These are phyloP conservation scores for Leiothrix lutea DNA, from an alignment of 2,113 vertebrate genomes.

Conservation along the genomic window DNA sequence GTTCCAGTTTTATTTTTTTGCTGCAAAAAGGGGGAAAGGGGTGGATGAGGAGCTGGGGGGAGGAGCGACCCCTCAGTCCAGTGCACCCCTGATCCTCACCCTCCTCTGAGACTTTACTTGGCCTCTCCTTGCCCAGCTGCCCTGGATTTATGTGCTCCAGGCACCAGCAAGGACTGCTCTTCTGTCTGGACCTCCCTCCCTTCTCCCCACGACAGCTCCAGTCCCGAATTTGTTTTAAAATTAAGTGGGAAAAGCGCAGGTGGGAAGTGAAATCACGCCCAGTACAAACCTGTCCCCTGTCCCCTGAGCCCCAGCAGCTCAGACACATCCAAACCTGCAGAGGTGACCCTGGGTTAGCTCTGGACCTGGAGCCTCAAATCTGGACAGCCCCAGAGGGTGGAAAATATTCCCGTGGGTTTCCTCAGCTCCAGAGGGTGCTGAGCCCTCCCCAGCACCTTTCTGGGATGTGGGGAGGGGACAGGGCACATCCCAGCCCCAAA, in stretches of 20 bases:
- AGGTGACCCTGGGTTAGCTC: not conserved
- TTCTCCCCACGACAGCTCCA: not conserved
- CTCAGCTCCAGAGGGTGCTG: not conserved
- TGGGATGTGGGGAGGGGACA: not conserved
- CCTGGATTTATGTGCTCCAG: rapidly evolving
- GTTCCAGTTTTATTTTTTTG: not conserved
- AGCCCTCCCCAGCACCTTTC: not conserved
- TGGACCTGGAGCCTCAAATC: not conserved
- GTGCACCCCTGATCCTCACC: not conserved
- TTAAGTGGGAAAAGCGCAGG: rapidly evolving
- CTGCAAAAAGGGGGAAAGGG: rapidly evolving
- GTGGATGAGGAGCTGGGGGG: not conserved
- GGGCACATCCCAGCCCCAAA: not conserved
- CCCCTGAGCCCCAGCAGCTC: not conserved
- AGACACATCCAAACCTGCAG: not conserved
- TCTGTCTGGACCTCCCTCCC: not conserved
- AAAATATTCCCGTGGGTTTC: not conserved
- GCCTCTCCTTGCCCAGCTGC: not conserved
- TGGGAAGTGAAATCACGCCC: rapidly evolving
- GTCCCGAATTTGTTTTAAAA: not conserved
- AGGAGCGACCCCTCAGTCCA: rapidly evolving
- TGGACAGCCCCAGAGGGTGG: not conserved
- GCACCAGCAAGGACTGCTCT: not conserved
- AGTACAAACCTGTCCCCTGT: not conserved
- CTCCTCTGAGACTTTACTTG: rapidly evolving